These are phyloP conservation scores for Drosophila conformis DNA, from an alignment of 2,888 invertebrate genomes.

Conservation along the genomic window DNA sequence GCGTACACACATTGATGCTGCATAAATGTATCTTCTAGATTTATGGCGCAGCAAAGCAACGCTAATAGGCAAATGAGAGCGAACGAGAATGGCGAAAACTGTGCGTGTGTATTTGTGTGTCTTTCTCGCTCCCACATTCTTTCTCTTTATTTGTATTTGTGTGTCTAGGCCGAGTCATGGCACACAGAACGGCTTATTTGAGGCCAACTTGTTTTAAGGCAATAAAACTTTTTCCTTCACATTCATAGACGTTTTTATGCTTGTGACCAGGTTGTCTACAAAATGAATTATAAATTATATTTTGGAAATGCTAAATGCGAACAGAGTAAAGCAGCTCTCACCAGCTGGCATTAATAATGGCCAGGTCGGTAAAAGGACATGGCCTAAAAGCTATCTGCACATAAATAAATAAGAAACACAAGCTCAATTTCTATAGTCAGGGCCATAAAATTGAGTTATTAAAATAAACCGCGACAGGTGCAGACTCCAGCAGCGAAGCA, in stretches of 20 bases:
- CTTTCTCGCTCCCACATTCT: not conserved
- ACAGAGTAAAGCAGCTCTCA: constrained; percentile 37
- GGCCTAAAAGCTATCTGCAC: constrained; percentile 45
- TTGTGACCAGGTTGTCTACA: constrained; percentile 52
- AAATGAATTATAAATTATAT: constrained; percentile 75
- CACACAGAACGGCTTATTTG: constrained; percentile 18
- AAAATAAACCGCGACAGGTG: constrained; percentile 57
- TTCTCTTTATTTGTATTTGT: not conserved
- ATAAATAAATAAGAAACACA: constrained; percentile 55
- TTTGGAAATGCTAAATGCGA: constrained; percentile 48
- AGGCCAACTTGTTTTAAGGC: constrained; percentile 68
- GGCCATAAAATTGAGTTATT: constrained; percentile 77
- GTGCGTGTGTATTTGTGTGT: constrained; percentile 4
- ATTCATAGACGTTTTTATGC: constrained; percentile 72
- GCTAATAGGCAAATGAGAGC: constrained; percentile 74
- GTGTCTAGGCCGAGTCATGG: constrained; percentile 22
- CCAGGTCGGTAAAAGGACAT: constrained; percentile 64
- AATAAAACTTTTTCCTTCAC: constrained; percentile 69
- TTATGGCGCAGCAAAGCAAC: constrained; percentile 69
- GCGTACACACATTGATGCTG: constrained; percentile 37
- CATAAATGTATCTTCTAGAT: constrained; percentile 74
- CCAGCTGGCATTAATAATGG: constrained; percentile 65
- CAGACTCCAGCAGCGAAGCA: constrained; percentile 7
- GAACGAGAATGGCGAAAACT: constrained; percentile 30
- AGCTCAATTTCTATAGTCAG: constrained; percentile 43